Evolutionary conservation across 2,797 vertebrate genomes (phyloP), one percentile per base, ranked within the genome.

Genomic region (Poliocrania exsul): DNA sequence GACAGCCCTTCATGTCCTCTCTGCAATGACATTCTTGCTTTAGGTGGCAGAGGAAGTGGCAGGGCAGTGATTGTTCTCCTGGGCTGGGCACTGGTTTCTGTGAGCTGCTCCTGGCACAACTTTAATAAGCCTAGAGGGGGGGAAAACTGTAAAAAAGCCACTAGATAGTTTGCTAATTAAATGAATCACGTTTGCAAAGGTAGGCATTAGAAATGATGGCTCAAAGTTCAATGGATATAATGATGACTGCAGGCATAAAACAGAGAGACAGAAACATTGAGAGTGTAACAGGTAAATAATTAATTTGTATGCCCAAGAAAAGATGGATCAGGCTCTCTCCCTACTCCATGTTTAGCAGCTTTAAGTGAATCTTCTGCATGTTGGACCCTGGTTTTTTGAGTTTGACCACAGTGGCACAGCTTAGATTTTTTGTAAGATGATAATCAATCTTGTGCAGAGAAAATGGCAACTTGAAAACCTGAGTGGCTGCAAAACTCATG

Each of bases 181-280:
- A 88, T 93, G 6, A 86, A 91, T 88, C 86, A 19, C 77, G 29
- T 95, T 92, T 92, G 80, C 44, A 85, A 86, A 94, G 13, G 31
- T n/a, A 85, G 46, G 33, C 65, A 71, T 91, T 95, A 69, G 53
- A 85, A 47, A 70, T 78, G 89, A 80, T 85, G 83, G 50, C 40
- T 95, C 62, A 35, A 47, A 49, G 83, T 90, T 62, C 61, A 78
- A 67, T 72, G 65, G 53, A 90, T 79, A 42, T 67, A 51, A 62
- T 67, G 84, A 83, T 14, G 9, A 81, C 73, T 91, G 26, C 37
- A 54, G 70, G 58, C 86, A 73, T 73, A 62, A 88, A 92, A 75
- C 13, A 86, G 81, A 72, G 83, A 71, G 69, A 16, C 42, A 74
- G 37, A 90, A 91, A 75, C 11, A 21, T 72, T 69, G 29, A 6